Evolutionary conservation across 2,113 vertebrate genomes (phyloP).

Genomic region (Pluvialis apricaria): DNA sequence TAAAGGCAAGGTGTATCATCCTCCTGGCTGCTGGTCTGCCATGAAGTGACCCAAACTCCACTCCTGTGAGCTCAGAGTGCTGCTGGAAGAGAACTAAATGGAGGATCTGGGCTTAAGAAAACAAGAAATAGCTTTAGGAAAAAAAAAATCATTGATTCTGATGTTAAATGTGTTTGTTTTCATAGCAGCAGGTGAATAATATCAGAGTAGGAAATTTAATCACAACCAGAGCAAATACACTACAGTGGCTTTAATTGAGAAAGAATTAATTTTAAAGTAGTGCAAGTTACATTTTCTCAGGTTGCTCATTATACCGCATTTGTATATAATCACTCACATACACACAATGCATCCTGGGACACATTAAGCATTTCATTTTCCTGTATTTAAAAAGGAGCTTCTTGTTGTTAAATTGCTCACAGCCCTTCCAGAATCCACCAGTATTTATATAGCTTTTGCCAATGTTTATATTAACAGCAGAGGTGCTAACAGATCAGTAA

Average conservation of each 20-base stretch:
- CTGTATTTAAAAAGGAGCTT: neutral
- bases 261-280: conserved; percentile 20
- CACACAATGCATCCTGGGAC: neutral
- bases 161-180: neutral
- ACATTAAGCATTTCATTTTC: conserved; percentile 7
- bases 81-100: neutral
- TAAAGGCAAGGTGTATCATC: neutral
- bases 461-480: conserved; percentile 20
- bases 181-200: conserved; percentile 33
- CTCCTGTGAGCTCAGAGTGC: neutral
- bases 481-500: conserved; percentile 37
- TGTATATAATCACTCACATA: neutral
- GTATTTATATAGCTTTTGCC: conserved; percentile 34
- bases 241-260: neutral
- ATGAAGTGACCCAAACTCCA: neutral
- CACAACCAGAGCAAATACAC: neutral
- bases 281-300: conserved; percentile 21
- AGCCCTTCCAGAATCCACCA: neutral
- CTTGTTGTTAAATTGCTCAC: conserved; percentile 23
- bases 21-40: neutral
- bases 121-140: neutral
- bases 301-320: neutral
- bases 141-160: neutral
- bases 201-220: conserved; percentile 7
- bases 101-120: neutral